Percentiles rank a stretch among this genome's conserved stretches.
Evolutionary conservation across 30 jellyfish, hydroid and myxozoan genomes (phyloP).

Genomic region (Haliclystus octoradiatus): DNA sequence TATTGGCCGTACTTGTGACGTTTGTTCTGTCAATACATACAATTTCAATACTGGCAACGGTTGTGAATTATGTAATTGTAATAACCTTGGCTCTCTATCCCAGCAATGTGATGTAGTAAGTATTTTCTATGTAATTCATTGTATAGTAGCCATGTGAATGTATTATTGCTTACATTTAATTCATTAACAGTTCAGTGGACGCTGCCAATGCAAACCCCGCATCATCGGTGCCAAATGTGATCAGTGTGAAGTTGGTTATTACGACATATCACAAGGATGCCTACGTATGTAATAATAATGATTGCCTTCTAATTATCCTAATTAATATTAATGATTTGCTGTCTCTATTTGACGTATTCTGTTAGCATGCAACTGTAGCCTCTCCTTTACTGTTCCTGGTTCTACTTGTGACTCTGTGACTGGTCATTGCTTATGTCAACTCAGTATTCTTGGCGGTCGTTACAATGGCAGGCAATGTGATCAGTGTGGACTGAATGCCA

Average conservation of each 20-base stretch:
- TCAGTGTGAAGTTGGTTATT: slow-evolving; percentile 79
- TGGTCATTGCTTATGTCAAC: slow-evolving; percentile 75
- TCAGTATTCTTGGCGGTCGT: slow-evolving; percentile 50
- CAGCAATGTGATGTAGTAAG: slow-evolving; percentile 70
- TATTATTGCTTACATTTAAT: neutral
- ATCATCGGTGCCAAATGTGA: slow-evolving; percentile 84
- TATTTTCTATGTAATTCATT: neutral
- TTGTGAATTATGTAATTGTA: slow-evolving; percentile 70
- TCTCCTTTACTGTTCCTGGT: slow-evolving; percentile 35
- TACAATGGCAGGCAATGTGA: slow-evolving; percentile 79
- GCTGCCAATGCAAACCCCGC: slow-evolving; percentile 65
- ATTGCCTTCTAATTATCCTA: neutral
- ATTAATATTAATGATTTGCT: neutral
- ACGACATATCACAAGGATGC: slow-evolving; percentile 65
- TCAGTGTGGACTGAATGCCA: slow-evolving; percentile 80
- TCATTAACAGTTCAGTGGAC: slow-evolving; percentile 30
- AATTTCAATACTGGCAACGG: slow-evolving; percentile 67
- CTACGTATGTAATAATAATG: slow-evolving; percentile 45
- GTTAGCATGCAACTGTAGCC: slow-evolving; percentile 76
- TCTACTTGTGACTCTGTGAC: slow-evolving; percentile 55
- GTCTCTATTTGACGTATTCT: neutral
- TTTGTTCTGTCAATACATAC: slow-evolving; percentile 61
- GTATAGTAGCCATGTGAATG: neutral
- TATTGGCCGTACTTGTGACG: slow-evolving; percentile 54
- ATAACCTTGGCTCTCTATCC: slow-evolving; percentile 45